Evolutionary conservation across 2,113 vertebrate genomes (phyloP), one percentile per base, ranked within the genome.

Genomic region (Ophthalmolycus amberensis): DNA sequence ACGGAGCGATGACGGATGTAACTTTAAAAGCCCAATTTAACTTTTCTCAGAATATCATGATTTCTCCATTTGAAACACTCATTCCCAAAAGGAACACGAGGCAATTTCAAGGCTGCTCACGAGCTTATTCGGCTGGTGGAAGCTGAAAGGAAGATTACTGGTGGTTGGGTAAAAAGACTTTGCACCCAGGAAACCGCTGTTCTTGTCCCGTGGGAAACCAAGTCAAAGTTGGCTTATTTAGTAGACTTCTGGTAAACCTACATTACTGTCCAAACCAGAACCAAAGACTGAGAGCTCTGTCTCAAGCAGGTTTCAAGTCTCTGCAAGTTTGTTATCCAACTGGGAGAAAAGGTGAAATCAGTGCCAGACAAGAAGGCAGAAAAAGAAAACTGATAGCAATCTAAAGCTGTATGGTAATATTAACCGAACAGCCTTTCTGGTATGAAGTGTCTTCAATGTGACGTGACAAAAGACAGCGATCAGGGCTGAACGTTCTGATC

Each of bases 221-320:
- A 44, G 42, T 44, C 42, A 44, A 14, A 4, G 12, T 44, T 40
- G 9, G 3, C 42, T 44, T 44, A 15, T 44, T 14, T 44, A 44
- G 42, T 42, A 42, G 40, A 42, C 42, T 14, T 44, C 3, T 44
- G 42, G 42, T 46, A 15, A 46, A 15, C 44, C 44, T 42, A 42
- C 40, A 11, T 11, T 12, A 6, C 40, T 42, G 11, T 44, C 11
- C 42, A 44, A 44, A 44, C 42, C 42, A 44, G 42, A 44, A 44
- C 11, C 42, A 48, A 72, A 56, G 52, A 42, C 56, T 9, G 8
- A 14, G 22, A 11, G 1, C 3, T 75, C 50, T 42, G 56, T 54
- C 18, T 54, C 48, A 9, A 46, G 48, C 32, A 1, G 8, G 16
- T 64, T 81, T 68, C 84, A 69, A 64, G 74, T 82, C 74, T 58